Evolutionary conservation across 1,140 invertebrate genomes (phyloP).

Genomic region (Druon quercuslanigerum): DNA sequence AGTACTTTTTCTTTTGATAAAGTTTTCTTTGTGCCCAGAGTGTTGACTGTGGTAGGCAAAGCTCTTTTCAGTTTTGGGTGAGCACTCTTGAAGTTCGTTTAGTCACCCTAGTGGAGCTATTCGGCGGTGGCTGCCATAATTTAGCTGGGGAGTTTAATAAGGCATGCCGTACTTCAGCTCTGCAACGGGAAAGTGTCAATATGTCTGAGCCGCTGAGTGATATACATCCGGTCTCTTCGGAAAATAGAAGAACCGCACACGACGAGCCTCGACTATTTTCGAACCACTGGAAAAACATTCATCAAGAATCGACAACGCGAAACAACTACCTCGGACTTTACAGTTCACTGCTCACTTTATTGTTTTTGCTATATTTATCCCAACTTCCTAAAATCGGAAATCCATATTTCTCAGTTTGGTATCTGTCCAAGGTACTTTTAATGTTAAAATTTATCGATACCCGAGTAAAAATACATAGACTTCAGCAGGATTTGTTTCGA

Average conservation of each 20-base stretch:
- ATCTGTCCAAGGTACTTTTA: too few relatives aligned
- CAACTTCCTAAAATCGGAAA: too few relatives aligned
- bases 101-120: constrained; percentile 55
- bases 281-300: constrained; percentile 44
- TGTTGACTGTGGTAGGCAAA: constrained; percentile 16
- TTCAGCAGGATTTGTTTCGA: too few relatives aligned
- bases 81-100: constrained; percentile 50
- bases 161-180: constrained; percentile 64
- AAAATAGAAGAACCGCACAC: constrained; percentile 66
- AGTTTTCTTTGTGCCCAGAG: constrained; percentile 1
- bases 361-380: too few relatives aligned
- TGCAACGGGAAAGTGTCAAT: constrained; percentile 67
- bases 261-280: constrained; percentile 52
- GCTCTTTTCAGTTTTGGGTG: constrained; percentile 39
- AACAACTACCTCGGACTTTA: constrained; percentile 1
- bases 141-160: constrained; percentile 69
- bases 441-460: too few relatives aligned
- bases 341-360: background rate
- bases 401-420: too few relatives aligned
- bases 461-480: too few relatives aligned
- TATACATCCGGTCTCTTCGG: constrained; percentile 67
- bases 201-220: constrained; percentile 69
- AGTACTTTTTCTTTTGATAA: constrained; percentile 11
- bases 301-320: constrained; percentile 15
- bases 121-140: constrained; percentile 63